Base-by-base conservation (phyloP, 2,797 vertebrate genomes). In the Sebastes hubbsi region DNA sequence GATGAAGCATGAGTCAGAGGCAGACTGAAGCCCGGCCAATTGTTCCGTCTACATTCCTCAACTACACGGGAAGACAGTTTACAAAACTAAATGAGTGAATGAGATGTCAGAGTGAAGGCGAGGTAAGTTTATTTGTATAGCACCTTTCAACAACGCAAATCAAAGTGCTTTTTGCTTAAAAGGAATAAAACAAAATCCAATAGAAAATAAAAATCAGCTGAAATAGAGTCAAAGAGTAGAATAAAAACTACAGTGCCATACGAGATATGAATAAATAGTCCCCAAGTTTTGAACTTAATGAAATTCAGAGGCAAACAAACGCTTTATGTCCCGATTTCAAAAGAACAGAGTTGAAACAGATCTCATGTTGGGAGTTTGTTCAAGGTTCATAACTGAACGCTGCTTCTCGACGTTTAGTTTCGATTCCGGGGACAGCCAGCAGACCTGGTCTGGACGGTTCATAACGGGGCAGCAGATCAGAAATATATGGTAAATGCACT, bases 1-100 rank as follows among this genome's bases (percentile, higher is more conserved):
- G 86, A 85, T 74, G 38, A 64, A 82, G 75, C 78, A 88, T 89
- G 89, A 93, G 84, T 93, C 93, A 94, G 89, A 90, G 77, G 79
- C 72, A 61, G 77, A 81, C 63, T 67, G 38, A 87, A 82, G 79
- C 58, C 18, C 24, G 36, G 61, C 27, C 56, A 42, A n/a, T 56
- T 73, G 46, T 71, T 83, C 25, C 4, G 10, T 63, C 64, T 73
- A 68, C 46, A 56, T 65, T 78, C 38, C 63, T 60, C 63, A 70
- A 83, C 73, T 70, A 61, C 22, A 81, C 4, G 49, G 52, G 49
- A 73, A 71, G 49, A 84, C 8, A 0, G 82, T 89, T 88, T 84
- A 78, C 82, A 89, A 90, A 84, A 91, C 81, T 67, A 84, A 81
- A 63, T 18, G 20, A 62, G 64, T 58, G 75, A 88, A 75, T 38